Conservation (phyloP, 2,797 vertebrate species). For the Spizella passerina region DNA sequence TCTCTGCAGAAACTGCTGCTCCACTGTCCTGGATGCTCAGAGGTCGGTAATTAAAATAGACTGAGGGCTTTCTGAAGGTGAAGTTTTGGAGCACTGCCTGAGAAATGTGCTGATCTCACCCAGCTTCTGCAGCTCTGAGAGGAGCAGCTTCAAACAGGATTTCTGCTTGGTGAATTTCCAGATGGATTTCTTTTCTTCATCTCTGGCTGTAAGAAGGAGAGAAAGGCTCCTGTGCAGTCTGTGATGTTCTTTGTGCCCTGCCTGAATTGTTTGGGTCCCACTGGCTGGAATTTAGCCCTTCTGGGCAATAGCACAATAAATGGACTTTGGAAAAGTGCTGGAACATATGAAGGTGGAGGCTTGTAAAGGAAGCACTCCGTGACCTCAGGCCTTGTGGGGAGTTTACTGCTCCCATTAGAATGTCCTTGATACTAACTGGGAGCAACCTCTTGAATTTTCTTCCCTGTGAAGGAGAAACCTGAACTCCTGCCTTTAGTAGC, state of each 20-base stretch:
- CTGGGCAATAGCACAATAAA: not conserved
- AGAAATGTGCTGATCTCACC: slow-evolving; percentile 12
- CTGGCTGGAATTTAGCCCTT: not conserved
- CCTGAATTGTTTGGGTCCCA: not conserved
- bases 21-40: not conserved
- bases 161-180: not conserved
- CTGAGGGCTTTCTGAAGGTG: slow-evolving; percentile 5
- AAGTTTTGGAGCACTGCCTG: slow-evolving; percentile 1
- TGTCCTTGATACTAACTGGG: not conserved
- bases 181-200: not conserved
- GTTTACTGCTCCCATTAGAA: not conserved
- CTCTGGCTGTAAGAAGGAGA: not conserved
- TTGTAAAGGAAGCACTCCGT: not conserved
- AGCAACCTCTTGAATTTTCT: not conserved
- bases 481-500: not conserved
- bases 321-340: not conserved
- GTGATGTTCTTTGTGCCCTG: not conserved
- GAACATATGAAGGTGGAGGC: not conserved
- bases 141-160: not conserved
- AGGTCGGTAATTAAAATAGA: not conserved
- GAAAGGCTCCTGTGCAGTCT: not conserved
- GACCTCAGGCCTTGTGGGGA: not conserved
- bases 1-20: not conserved
- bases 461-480: not conserved
- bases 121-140: not conserved